Evolutionary conservation across 2,888 invertebrate genomes (phyloP), one percentile per base, ranked within the genome.

Genomic region (Dendrolimus pini): DNA sequence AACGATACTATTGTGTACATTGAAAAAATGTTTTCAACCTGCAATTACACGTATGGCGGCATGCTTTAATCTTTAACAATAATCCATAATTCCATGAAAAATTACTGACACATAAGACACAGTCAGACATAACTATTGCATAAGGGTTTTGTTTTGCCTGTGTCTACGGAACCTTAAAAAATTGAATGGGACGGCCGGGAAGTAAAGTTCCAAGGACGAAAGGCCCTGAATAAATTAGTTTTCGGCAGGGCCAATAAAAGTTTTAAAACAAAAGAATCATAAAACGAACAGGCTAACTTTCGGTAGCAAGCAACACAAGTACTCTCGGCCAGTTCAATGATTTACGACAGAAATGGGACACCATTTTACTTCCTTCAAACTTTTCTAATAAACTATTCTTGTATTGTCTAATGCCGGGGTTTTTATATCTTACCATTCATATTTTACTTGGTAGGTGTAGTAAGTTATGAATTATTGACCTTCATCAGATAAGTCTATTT

Each of bases 191-290:
- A 73, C 74, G 73, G 68, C 71, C 72, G 69, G 68, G 73, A 78
- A 84, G 81, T 77, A 76, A 82, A 84, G 72, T 85, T 82, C 74
- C 82, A 84, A 88, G 85, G 88, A 73, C 77, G 71, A 69, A 64
- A 61, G 78, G 74, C 82, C 84, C 82, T 84, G 89, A 87, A 89
- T 89, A 89, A 89, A 90, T 89, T 88, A 90, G 89, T 87, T 88
- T 87, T 82, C 76, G 83, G 81, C 82, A 81, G 83, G 79, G 78
- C 84, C 85, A 90, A 89, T 90, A 90, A 88, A 90, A 88, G 86
- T 89, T 89, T 57, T 88, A 82, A 87, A 89, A 89, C 89, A 90
- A 89, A 89, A 89, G 89, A 85, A 87, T 87, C 88, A 87, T 90
- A 90, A 89, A 89, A 85, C 75, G 80, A 83, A 84, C 80, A 80